Base-by-base conservation (phyloP, 2,888 invertebrate genomes). In the Onchidella celtica region DNA sequence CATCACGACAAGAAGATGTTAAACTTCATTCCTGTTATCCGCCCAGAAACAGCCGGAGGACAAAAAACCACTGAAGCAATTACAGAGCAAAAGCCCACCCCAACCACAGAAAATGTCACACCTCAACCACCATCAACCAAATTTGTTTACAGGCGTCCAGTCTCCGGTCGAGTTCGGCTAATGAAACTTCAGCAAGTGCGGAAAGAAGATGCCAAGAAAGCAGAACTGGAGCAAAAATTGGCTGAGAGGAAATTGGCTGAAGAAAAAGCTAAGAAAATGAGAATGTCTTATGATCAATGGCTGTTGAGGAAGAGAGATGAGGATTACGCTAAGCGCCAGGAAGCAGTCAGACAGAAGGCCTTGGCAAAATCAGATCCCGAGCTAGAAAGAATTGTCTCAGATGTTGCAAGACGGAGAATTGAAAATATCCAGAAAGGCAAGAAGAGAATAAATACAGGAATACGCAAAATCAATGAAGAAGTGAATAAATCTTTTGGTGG, bases 231-330 rank as follows among this genome's bases (percentile, higher is more conserved):
- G n/a, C 61, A 83, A 79, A 84, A 79, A 63, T n/a, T 61, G 17
- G 1, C 63, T 11, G 81, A 85, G 57, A 65, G 66, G 21, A 75
- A 81, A 4, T 14, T 81, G 2, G 74, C 72, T 21, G 79, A 83
- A 24, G 86, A 86, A 70, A 85, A 84, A 40, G 81, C 79, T 27
- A 85, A 85, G 61, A 87, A 86, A 73, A 83, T 83, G 76, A 86
- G 90, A 59, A 83, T 89, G 84, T 89, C 89, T 0, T 90, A 91
- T 81, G 90, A 90, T 77, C 89, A 90, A 14, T 90, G 90, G 90
- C 61, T 90, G 17, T 79, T 86, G 65, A 84, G 85, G 69, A 91
- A 91, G 85, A 83, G 88, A 47, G 84, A 83, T 70, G 85, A 89
- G 73, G 89, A 90, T 70, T 81, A 77, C 21, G 74, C 82, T n/a